Evolutionary conservation across 2,797 vertebrate genomes (phyloP).

Genomic region (Myripristis jacobus): DNA sequence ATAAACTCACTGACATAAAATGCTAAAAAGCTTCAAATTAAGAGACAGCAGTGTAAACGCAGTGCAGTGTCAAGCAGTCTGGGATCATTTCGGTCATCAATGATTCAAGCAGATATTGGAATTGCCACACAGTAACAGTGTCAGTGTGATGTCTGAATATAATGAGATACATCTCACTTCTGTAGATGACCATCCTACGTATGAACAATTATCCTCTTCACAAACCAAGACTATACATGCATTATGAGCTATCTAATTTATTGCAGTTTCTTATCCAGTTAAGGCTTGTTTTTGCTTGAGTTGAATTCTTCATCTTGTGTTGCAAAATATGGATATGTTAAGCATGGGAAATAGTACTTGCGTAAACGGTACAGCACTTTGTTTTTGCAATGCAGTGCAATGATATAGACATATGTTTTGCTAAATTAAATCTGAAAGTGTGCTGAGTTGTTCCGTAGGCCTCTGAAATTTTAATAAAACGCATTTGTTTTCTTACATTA

Average conservation of each 20-base stretch:
- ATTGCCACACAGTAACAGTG: slow-evolving; percentile 1
- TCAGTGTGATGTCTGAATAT: not conserved
- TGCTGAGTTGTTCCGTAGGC: slow-evolving; percentile 22
- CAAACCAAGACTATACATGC: no score
- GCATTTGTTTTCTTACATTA: slow-evolving; percentile 7
- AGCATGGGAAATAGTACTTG: no score
- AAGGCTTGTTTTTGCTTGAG: not conserved
- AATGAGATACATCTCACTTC: not conserved
- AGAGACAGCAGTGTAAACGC: not conserved
- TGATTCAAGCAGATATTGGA: slow-evolving; percentile 2
- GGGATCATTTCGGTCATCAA: not conserved
- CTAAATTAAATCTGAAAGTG: slow-evolving; percentile 2
- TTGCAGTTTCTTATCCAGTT: not conserved
- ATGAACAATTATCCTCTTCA: not conserved
- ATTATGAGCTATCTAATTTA: not conserved
- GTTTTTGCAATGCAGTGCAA: no score
- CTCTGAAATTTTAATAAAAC: slow-evolving; percentile 43
- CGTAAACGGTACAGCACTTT: no score
- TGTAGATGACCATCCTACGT: not conserved
- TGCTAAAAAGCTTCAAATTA: slow-evolving; percentile 1
- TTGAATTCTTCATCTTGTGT: not conserved
- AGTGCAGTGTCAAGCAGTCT: not conserved
- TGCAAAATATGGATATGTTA: not conserved
- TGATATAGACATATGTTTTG: not conserved
- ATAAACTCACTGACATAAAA: slow-evolving; percentile 25